Base-by-base conservation (phyloP, 2,888 invertebrate species). In the Hemistola chrysoprasaria region DNA sequence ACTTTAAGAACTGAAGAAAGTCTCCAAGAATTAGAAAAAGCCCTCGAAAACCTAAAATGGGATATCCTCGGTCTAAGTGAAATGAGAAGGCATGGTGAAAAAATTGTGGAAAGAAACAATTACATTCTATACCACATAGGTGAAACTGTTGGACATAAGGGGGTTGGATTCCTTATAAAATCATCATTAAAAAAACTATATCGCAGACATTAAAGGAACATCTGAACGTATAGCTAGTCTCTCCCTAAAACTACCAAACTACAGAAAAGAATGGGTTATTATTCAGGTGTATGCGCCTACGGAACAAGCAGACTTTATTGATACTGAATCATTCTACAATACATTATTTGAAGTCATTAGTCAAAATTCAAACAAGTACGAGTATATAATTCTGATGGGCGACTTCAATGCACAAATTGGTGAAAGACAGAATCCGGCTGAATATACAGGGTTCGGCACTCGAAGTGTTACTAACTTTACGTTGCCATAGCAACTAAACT, bases 321-420 rank as follows among this genome's bases (percentile, higher is more conserved):
- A 8, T 8, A 41, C 36, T 26, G 46, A 46, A 10, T n/a, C 11
- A 11, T 40, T 46, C 26, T 46, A 46, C 20, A 2, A 16, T 2
- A 16, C 2, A 2, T 16, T 16, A 16, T 16, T 4, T 16, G 3
- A 16, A 16, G 4, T 4, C 4, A 16, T 16, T 16, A 16, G 4
- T 3, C 16, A 16, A 16, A 16, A 16, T 16, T 3, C 2, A 1
- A 16, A 51, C 1, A 47, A 53, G n/a, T n/a, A n/a, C n/a, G n/a
- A n/a, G n/a, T 23, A 48, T 21, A 25, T 50, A 1, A 35, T 53
- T 5, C 1, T 55, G 3, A 48, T 53, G 46, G 49, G 53, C 0
- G 55, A 56, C 8, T 50, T 51, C 10, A 50, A 53, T 36, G 50
- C 47, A 1, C 45, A 41, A 30, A 32, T 53, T 0, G 52, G 56